Percentiles rank a stretch among this genome's conserved stretches.
These are phyloP conservation scores for Ptychoptera albimana DNA, from an alignment of 2,888 invertebrate genomes.

Conservation along the genomic window DNA sequence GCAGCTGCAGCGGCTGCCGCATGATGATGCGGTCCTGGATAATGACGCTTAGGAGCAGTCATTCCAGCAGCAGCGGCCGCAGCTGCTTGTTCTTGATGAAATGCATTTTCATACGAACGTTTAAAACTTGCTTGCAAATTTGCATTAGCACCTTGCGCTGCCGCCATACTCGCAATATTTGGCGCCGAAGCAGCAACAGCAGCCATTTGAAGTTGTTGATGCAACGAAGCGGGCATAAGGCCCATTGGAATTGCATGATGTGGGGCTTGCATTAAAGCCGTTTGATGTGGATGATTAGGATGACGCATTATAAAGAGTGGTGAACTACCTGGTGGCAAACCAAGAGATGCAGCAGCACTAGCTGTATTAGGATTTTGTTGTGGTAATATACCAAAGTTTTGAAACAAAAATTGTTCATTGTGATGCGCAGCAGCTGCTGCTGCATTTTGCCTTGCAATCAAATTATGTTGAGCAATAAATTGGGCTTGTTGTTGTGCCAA, in stretches of 20 bases:
- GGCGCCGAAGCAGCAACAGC: background rate
- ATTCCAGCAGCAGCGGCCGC: slow-evolving; percentile 22
- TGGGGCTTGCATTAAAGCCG: slow-evolving; percentile 8
- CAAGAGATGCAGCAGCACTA: slow-evolving; percentile 19
- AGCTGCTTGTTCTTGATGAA: slow-evolving; percentile 33
- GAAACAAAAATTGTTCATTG: slow-evolving; percentile 14
- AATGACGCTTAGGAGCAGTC: slow-evolving; percentile 25
- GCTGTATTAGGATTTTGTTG: slow-evolving; percentile 16
- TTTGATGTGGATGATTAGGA: slow-evolving; percentile 27
- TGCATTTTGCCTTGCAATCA: slow-evolving; percentile 49
- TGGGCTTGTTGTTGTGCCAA: slow-evolving; percentile 39
- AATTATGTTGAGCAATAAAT: slow-evolving; percentile 52
- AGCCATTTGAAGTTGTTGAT: too few relatives aligned
- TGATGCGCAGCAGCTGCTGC: slow-evolving; percentile 34
- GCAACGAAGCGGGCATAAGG: slow-evolving; percentile 8
- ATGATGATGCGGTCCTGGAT: slow-evolving; percentile 20
- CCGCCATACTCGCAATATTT: background rate
- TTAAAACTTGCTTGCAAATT: slow-evolving; percentile 35
- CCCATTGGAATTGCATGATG: too few relatives aligned
- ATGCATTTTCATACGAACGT: slow-evolving; percentile 56
- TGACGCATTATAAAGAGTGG: slow-evolving; percentile 15
- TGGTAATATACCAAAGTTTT: slow-evolving; percentile 15
- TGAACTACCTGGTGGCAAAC: too few relatives aligned
- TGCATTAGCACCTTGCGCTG: background rate
- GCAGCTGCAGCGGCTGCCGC: slow-evolving; percentile 27